Percentiles rank a stretch among this genome's conserved stretches.
These are phyloP conservation scores for Pyrgilauda ruficollis DNA, from an alignment of 2,113 vertebrate species.

Conservation along the genomic window DNA sequence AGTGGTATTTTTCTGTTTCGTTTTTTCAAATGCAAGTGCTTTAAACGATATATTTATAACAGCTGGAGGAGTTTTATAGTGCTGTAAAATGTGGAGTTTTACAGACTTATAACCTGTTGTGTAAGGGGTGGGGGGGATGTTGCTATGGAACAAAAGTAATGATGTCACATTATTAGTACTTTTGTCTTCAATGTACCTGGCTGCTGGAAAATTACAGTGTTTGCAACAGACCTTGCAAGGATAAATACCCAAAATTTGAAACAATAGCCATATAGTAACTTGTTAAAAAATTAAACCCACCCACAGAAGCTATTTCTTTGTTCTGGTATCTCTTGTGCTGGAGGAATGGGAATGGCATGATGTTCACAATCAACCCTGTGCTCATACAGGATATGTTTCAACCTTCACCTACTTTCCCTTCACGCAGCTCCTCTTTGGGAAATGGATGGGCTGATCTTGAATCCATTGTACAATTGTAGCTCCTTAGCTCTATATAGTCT, in stretches of 20 bases:
- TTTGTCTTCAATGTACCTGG: slow-evolving; percentile 51
- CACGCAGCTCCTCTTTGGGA: not conserved
- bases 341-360: not conserved
- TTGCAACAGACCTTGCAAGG: slow-evolving; percentile 39
- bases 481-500: not conserved
- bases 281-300: slow-evolving; percentile 38
- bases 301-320: not conserved
- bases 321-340: not conserved
- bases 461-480: not conserved
- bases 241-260: slow-evolving; percentile 32
- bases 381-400: not conserved
- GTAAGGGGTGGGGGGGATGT: slow-evolving; percentile 39
- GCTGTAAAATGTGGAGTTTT: slow-evolving; percentile 50
- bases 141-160: slow-evolving; percentile 62
- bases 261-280: not conserved
- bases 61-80: slow-evolving; percentile 64
- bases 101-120: slow-evolving; percentile 61
- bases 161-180: slow-evolving; percentile 61
- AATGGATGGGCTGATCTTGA: not conserved
- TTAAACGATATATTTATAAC: slow-evolving; percentile 62
- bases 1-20: slow-evolving; percentile 35
- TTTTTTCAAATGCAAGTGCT: slow-evolving; percentile 55
- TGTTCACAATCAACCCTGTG: not conserved
- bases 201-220: slow-evolving; percentile 47
- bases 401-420: not conserved